A percentile compares a stretch with the other conserved stretches of the same genome.
These are phyloP conservation scores for Punctoribates punctum DNA, from an alignment of 2,888 invertebrate genomes.

Conservation along the genomic window DNA sequence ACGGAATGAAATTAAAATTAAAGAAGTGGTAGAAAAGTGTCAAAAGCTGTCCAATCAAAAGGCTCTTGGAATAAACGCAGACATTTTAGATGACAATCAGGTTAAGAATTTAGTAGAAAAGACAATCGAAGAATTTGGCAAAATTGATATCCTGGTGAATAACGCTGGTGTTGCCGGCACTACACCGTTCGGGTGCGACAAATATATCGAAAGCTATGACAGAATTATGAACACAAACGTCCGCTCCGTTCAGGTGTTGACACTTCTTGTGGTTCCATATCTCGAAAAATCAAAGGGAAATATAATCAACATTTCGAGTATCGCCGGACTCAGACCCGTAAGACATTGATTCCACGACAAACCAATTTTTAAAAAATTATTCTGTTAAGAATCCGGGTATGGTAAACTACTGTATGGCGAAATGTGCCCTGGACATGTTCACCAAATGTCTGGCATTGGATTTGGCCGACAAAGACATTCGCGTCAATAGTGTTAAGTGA, in stretches of 20 bases:
- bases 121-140: neutral
- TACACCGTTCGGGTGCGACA: neutral
- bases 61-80: slow-evolving; percentile 7
- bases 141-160: slow-evolving; percentile 21
- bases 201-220: neutral
- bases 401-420: neutral
- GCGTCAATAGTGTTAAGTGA: neutral
- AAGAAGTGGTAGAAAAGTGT: neutral
- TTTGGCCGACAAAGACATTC: slow-evolving; percentile 4
- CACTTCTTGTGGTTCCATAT: slow-evolving; percentile 6
- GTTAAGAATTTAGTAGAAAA: neutral
- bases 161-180: neutral
- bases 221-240: slow-evolving; percentile 8
- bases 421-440: slow-evolving; percentile 6
- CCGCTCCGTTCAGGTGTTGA: neutral
- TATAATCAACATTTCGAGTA: slow-evolving; percentile 29
- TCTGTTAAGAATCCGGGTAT: neutral
- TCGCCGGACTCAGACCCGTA: neutral
- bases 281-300: neutral
- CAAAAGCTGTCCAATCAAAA: neutral
- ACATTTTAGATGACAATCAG: neutral
- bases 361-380: neutral
- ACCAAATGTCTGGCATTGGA: neutral
- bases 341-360: neutral
- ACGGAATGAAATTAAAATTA: neutral